A percentile compares a stretch with the other conserved stretches of the same genome.
These are phyloP conservation scores for Clusia tigrina DNA, from an alignment of 2,888 invertebrate genomes.

Conservation along the genomic window DNA sequence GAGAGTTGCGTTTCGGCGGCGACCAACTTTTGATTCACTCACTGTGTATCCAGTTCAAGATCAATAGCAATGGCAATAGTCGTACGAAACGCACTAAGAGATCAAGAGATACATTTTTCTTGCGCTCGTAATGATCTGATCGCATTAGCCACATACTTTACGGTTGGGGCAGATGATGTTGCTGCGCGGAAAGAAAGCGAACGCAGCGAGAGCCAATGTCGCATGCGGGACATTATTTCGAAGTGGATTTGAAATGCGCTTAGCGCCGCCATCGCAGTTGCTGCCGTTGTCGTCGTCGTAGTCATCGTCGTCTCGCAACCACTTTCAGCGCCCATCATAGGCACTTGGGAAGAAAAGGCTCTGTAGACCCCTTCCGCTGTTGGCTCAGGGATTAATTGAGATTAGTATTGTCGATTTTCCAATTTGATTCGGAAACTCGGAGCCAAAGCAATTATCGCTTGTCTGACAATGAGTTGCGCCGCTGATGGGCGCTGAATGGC, in stretches of 20 bases:
- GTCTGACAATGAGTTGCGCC: constrained; percentile 45
- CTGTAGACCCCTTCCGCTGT: not conserved
- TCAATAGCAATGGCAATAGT: constrained; percentile 1
- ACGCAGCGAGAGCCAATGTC: not conserved
- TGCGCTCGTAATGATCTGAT: constrained; percentile 24
- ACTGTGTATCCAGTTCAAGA: constrained; percentile 6
- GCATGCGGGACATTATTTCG: not conserved
- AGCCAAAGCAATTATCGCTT: constrained; percentile 61
- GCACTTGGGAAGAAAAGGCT: constrained; percentile 41
- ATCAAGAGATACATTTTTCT: constrained; percentile 12
- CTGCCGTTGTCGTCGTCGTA: not conserved
- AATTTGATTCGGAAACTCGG: constrained; percentile 41
- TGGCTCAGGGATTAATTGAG: constrained; percentile 6
- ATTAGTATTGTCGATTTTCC: not conserved
- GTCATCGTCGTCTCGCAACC: too few species aligned
- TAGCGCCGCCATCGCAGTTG: constrained; percentile 18
- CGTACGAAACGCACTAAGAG: constrained; percentile 8
- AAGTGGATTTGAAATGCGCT: not conserved
- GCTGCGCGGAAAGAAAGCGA: constrained; percentile 9
- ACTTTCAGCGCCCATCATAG: constrained; percentile 41
- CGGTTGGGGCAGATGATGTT: constrained; percentile 9
- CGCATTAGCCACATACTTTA: constrained; percentile 35
- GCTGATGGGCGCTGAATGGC: too few species aligned
- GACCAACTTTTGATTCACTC: constrained; percentile 7
- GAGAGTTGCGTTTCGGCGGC: not conserved